phyloP scores from a whole-genome alignment of 23 tunicate species.

The Corella eumyota region DNA sequence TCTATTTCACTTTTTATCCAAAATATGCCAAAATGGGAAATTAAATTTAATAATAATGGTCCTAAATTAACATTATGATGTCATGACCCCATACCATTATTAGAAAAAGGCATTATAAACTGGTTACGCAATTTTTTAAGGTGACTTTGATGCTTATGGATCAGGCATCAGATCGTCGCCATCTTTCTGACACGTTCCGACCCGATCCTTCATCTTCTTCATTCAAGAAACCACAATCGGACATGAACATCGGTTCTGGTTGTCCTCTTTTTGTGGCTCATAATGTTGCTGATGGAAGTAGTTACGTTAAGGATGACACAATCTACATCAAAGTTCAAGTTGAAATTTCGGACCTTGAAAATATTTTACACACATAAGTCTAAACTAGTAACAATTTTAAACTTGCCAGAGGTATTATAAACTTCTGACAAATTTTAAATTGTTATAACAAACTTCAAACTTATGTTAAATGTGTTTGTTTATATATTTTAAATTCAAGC shows the following conservation, averaged over 20 bases:
- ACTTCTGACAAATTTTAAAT: too few species aligned
- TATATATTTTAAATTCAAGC: too few species aligned
- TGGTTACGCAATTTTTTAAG: conserved; percentile 9
- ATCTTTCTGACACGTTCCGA: conserved; percentile 83
- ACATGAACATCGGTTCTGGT: conserved; percentile 96
- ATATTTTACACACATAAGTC: conserved; percentile 38
- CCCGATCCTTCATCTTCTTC: conserved; percentile 90
- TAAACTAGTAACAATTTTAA: too few species aligned
- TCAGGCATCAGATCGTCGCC: conserved; percentile 58
- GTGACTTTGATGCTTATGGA: conserved; percentile 87
- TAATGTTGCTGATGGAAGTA: conserved; percentile 54
- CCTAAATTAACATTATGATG: too few species aligned
- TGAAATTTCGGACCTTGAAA: conserved; percentile 65
- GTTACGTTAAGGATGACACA: conserved; percentile 72
- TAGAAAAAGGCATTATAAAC: too few species aligned
- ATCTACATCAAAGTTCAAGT: conserved; percentile 52
- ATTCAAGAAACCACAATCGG: conserved; percentile 76
- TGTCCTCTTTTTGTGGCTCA: conserved; percentile 90
- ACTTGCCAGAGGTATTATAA: too few species aligned
- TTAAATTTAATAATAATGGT: too few species aligned
- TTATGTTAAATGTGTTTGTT: too few species aligned
- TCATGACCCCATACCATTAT: too few species aligned
- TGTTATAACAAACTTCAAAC: too few species aligned
- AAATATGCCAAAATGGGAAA: too few species aligned
- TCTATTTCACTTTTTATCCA: too few species aligned